Base-by-base conservation (phyloP, 1,140 invertebrate species). In the Matsumurasca onukii region DNA sequence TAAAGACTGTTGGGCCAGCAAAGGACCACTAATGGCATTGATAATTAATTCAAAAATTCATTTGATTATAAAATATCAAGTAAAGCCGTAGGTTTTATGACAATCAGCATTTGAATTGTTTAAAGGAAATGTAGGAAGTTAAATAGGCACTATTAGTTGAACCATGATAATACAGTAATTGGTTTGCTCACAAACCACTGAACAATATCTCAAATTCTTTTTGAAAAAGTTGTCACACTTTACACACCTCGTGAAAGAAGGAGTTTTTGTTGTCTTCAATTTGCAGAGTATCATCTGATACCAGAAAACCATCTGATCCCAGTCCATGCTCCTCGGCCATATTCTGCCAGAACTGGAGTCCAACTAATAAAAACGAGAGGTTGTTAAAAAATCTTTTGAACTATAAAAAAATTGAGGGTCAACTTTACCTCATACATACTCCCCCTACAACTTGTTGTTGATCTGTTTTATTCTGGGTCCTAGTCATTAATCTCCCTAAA, bases 281-380 rank as follows among this genome's bases (percentile, higher is more conserved):
- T 17, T 66, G 25, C 17, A 49, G 48, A 22, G 9, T 2, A 29
- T 48, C 27, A 5, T 12, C 3, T 49, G 13, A 1, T 49, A 3
- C 2, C 5, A 30, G 5, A 13, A 25, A n/a, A 22, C 64, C 64
- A 15, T 27, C 39, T 22, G n/a, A 22, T 5, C 24, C 13, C 12
- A 66, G n/a, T 2, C 48, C 48, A 52, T 66, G 64, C 27, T 66
- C 64, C 27, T 12, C 2, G 51, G 17, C 9, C 48, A 66, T 45
- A n/a, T 66, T 66, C 25, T 48, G 27, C 64, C 64, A 66, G 22
- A 66, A 66, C 17, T 66, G 25, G 15, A 49, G 25, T 9, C 64
- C 64, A 27, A 66, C 25, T 48, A 25, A 30, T 17, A 39, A 39
- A 9, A 5, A 39, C 5, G 34, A 39, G 17, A 17, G 5, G 34